Conservation (phyloP, 2,797 vertebrate genomes). For the Neosalanx taihuensis region DNA sequence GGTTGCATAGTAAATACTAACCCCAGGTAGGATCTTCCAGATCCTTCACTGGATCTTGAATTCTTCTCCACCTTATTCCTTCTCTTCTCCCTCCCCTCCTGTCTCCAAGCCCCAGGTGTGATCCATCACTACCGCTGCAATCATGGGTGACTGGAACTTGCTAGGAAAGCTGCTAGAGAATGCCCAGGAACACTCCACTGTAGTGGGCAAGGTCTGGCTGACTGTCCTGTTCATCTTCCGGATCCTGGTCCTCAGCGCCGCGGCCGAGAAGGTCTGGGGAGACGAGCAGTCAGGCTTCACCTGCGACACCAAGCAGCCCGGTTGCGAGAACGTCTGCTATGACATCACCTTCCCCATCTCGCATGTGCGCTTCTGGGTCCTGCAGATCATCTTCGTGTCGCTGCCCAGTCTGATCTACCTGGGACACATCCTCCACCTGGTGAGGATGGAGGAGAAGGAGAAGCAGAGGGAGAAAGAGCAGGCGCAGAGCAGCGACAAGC, state of each 20-base stretch:
- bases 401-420: constrained; percentile 85
- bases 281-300: constrained; percentile 84
- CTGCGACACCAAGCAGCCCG: constrained; percentile 86
- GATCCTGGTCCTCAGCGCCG: constrained; percentile 82
- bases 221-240: constrained; percentile 85
- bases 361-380: constrained; percentile 87
- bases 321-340: constrained; percentile 88
- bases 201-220: constrained; percentile 88
- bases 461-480: constrained; percentile 52
- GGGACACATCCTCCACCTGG: constrained; percentile 85
- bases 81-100: not conserved
- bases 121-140: constrained; percentile 16
- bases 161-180: constrained; percentile 84
- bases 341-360: constrained; percentile 88
- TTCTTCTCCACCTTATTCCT: not conserved
- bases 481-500: constrained; percentile 41
- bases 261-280: constrained; percentile 85
- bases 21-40: not conserved
- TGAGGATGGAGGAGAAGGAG: constrained; percentile 80
- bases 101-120: not conserved
- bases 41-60: not conserved
- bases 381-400: constrained; percentile 91
- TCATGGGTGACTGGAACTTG: constrained; percentile 89
- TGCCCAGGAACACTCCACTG: constrained; percentile 85
- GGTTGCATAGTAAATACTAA: too few relatives aligned